These are phyloP conservation scores for Gymnorhina tibicen DNA, from an alignment of 2,113 vertebrate species.

Conservation along the genomic window DNA sequence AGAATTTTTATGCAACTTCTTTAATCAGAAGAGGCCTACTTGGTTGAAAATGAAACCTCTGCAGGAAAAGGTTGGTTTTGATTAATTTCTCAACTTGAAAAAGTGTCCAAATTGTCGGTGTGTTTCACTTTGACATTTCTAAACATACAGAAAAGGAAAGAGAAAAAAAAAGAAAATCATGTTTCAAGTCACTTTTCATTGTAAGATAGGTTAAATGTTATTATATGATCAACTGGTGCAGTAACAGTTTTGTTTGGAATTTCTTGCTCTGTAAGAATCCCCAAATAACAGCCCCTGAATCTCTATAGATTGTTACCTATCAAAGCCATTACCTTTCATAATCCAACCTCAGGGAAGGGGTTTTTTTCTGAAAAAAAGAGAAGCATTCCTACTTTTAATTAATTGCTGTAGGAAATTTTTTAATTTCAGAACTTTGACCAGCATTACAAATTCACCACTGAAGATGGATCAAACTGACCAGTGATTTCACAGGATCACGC, in stretches of 20 bases:
- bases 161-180: background rate
- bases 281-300: background rate
- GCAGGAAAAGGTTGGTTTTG: slow-evolving; percentile 59
- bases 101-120: background rate
- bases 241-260: background rate
- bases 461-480: background rate
- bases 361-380: background rate
- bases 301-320: background rate
- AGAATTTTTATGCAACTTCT: slow-evolving; percentile 43
- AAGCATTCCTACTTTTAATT: background rate
- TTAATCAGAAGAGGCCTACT: slow-evolving; percentile 46
- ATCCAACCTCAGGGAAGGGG: background rate
- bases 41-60: slow-evolving; percentile 55
- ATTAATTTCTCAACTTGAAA: slow-evolving; percentile 53
- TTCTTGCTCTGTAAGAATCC: background rate
- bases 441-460: background rate
- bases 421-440: background rate
- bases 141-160: background rate
- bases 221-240: background rate
- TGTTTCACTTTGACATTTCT: slow-evolving; percentile 42
- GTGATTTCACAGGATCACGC: background rate
- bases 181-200: background rate
- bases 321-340: background rate
- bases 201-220: background rate
- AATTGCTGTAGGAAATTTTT: background rate